These are phyloP conservation scores for Galleria mellonella DNA, from an alignment of 1,140 invertebrate species.

Conservation along the genomic window DNA sequence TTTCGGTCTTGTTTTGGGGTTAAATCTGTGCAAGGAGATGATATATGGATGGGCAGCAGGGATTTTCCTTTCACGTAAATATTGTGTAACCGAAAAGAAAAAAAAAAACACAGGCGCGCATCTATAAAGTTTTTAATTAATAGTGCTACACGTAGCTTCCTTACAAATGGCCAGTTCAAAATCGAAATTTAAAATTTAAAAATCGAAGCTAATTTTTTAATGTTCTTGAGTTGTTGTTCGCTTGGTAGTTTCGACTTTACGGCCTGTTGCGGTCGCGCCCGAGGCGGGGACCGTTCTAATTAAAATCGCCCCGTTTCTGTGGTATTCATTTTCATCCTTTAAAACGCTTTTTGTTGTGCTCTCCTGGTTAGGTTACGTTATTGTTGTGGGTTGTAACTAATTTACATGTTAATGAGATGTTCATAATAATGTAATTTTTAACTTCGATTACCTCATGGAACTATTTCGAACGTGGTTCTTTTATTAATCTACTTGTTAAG, in stretches of 20 bases:
- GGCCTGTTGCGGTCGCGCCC: slow-evolving; percentile 40
- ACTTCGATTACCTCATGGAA: slow-evolving; percentile 15
- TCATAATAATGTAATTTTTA: slow-evolving; percentile 29
- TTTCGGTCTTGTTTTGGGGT: slow-evolving; percentile 62
- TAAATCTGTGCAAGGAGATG: slow-evolving; percentile 61
- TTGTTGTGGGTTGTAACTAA: slow-evolving; percentile 61
- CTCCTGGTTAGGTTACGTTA: slow-evolving; percentile 48
- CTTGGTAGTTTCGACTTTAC: slow-evolving; percentile 30
- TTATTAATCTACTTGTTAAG: neutral
- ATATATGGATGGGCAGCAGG: slow-evolving; percentile 41
- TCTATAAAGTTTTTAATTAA: slow-evolving; percentile 16
- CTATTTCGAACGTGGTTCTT: slow-evolving; percentile 1
- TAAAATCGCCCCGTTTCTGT: slow-evolving; percentile 64
- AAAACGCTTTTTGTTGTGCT: slow-evolving; percentile 59
- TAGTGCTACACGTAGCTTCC: neutral
- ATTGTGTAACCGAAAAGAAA: slow-evolving; percentile 29
- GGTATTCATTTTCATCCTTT: slow-evolving; percentile 66
- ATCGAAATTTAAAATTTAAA: slow-evolving; percentile 47
- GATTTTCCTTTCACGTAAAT: slow-evolving; percentile 43
- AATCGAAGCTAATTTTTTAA: slow-evolving; percentile 49
- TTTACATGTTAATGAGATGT: slow-evolving; percentile 69
- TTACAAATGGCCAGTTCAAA: slow-evolving; percentile 22
- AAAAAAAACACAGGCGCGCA: too few species aligned
- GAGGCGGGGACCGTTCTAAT: slow-evolving; percentile 56
- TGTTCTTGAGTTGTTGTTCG: slow-evolving; percentile 18